Evolutionary conservation across 1,140 invertebrate genomes (phyloP).

Genomic region (Leptonema lineaticorne): DNA sequence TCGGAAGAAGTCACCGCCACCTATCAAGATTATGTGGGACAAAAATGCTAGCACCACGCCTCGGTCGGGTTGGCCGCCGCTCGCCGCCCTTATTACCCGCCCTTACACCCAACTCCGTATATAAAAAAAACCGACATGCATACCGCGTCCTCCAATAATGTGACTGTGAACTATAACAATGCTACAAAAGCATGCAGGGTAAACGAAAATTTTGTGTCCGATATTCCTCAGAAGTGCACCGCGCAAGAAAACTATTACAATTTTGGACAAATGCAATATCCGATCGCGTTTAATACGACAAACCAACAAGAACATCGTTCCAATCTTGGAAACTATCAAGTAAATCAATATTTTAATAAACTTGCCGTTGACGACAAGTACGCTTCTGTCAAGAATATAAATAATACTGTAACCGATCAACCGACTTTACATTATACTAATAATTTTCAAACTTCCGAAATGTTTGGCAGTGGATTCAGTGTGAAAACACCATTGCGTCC

Average conservation of each 20-base stretch:
- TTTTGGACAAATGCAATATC: neutral
- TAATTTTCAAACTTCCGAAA: neutral
- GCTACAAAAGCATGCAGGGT: conserved; percentile 8
- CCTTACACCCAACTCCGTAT: neutral
- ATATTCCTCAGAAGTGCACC: neutral
- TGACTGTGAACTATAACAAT: conserved; percentile 21
- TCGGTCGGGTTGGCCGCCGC: conserved; percentile 8
- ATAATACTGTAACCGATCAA: neutral
- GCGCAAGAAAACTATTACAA: neutral
- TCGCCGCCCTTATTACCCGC: neutral
- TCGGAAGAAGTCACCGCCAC: conserved; percentile 59
- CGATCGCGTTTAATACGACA: neutral
- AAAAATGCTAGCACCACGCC: conserved; percentile 53
- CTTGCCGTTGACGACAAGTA: neutral
- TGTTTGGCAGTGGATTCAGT: too few species aligned
- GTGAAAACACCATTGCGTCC: neutral
- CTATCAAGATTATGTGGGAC: conserved; percentile 52
- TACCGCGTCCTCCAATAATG: neutral
- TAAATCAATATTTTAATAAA: neutral
- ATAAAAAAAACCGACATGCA: neutral
- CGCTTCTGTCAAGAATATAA: neutral
- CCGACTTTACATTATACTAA: neutral
- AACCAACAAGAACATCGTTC: conserved; percentile 4
- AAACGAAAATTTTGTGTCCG: conserved; percentile 3
- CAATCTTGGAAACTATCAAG: neutral